Evolutionary conservation across 2,888 invertebrate genomes (phyloP).

Genomic region (Parasteatoda lunata): DNA sequence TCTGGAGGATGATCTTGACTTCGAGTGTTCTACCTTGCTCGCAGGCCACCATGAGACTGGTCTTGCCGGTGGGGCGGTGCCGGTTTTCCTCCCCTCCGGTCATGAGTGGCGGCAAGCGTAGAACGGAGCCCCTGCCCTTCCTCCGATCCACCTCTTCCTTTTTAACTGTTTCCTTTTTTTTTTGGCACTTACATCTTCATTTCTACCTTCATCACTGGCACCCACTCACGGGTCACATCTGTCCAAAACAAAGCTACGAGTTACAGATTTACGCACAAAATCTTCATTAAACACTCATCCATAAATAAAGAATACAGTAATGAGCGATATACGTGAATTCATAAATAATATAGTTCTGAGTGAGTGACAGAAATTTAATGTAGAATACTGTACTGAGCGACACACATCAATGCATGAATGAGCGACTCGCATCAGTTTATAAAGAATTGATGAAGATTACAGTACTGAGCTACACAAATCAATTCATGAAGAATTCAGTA

Average conservation of each 20-base stretch:
- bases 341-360: too few relatives aligned
- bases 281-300: background rate
- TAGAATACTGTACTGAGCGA: too few relatives aligned
- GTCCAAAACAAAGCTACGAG: background rate
- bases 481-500: too few relatives aligned
- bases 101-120: slow-evolving; percentile 53
- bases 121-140: slow-evolving; percentile 35
- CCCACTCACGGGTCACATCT: background rate
- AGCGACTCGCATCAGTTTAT: too few relatives aligned
- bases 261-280: background rate
- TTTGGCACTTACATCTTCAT: background rate
- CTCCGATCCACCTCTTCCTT: slow-evolving; percentile 26
- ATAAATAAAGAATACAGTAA: background rate
- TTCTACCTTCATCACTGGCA: background rate
- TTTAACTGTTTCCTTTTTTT: background rate
- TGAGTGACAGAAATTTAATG: too few relatives aligned
- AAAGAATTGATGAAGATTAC: too few relatives aligned
- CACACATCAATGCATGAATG: too few relatives aligned
- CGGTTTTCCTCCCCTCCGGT: slow-evolving; percentile 24
- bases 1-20: slow-evolving; percentile 84
- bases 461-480: too few relatives aligned
- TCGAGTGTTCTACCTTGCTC: slow-evolving; percentile 88
- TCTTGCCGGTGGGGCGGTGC: slow-evolving; percentile 79
- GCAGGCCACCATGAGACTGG: slow-evolving; percentile 92
- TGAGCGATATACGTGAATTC: background rate